Evolutionary conservation across 2,888 invertebrate genomes (phyloP), one percentile per base, ranked within the genome.

Genomic region (Strigamia maritima): DNA sequence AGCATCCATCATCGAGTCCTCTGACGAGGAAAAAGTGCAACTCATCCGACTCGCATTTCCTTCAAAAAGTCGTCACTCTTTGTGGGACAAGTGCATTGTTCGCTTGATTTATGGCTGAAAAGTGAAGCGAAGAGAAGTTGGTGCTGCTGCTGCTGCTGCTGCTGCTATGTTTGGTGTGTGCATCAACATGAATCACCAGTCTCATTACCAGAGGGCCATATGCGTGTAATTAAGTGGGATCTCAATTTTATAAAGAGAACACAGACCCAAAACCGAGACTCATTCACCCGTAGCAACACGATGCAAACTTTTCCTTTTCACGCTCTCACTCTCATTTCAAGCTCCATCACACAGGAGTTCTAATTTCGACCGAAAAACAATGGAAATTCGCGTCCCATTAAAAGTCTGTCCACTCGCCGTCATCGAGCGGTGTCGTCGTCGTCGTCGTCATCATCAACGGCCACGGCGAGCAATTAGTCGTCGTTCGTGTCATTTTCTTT

Each of bases 181-280:
- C 70, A 70, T 70, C 70, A 70, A 28, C 70, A 26, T 70, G 70
- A 70, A 70, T 70, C 26, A 70, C 70, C 28, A 28, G 70, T 26
- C 70, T 28, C 70, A 70, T 70, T 70, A 70, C 26, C 54, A n/a
- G 26, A 28, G 70, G 70, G 70, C 70, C 70, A 70, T 70, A 26
- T 70, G 70, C 70, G 14, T 70, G 70, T 70, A 70, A 70, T 70
- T 70, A 70, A 70, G 70, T 70, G 70, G 70, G 70, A 70, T 70
- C 70, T 70, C 70, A 70, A 70, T 70, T 70, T n/a, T 70, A 70
- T 70, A 70, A 70, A 70, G 28, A 70, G 70, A 70, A 24, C 70
- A 26, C 6, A 70, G 12, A 28, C 28, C 16, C 2, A 3, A 60
- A 26, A 28, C 70, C 28, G 26, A n/a, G n/a, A 70, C 28, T 70